These are phyloP conservation scores for Nesogale talazaci DNA, from an alignment of 2,113 vertebrate species.

Conservation along the genomic window DNA sequence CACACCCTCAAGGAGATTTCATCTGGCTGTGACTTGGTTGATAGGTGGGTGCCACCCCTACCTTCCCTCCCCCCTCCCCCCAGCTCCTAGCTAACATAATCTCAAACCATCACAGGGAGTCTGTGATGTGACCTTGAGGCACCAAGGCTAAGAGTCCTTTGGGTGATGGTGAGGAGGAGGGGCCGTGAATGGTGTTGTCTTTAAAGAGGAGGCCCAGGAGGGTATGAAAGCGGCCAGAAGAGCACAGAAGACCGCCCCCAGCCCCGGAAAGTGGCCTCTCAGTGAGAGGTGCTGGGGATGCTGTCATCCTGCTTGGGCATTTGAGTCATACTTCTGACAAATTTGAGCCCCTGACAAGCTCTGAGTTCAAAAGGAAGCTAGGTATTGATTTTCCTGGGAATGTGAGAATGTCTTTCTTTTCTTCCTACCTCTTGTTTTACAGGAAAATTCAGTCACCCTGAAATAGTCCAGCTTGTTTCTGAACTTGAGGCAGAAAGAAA, in stretches of 20 bases:
- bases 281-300: not conserved
- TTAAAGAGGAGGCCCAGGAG: not conserved
- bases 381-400: not conserved
- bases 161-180: not conserved
- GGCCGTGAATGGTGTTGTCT: not conserved
- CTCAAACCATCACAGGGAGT: not conserved
- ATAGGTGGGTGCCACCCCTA: no score
- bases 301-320: not conserved
- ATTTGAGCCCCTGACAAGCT: not conserved
- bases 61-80: no score
- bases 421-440: conserved; percentile 72
- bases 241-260: not conserved
- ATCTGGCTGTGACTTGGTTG: no score
- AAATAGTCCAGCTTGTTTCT: conserved; percentile 91
- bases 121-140: not conserved
- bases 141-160: not conserved
- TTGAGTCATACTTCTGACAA: no score
- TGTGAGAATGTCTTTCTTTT: not conserved
- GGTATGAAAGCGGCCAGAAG: not conserved
- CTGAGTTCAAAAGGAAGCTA: not conserved
- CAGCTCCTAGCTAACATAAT: no score
- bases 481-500: conserved; percentile 91
- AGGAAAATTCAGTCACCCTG: conserved; percentile 96
- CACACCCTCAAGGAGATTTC: no score
- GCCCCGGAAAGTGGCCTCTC: not conserved